Conservation (phyloP, 2,113 vertebrate genomes). For the Prinia subflava region DNA sequence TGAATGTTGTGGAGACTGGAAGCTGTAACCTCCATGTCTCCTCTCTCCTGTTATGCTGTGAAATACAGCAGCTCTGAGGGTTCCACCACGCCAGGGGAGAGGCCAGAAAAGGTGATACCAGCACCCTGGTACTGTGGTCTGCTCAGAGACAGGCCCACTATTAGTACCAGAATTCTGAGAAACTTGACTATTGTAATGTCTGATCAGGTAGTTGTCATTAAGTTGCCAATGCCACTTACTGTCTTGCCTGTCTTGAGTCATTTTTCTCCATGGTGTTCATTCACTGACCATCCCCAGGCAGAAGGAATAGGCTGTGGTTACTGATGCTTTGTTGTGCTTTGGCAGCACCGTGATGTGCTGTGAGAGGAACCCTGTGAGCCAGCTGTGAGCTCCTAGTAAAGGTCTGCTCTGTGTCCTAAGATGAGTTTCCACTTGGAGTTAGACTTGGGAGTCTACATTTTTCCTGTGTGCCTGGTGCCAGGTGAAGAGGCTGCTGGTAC, state of each 20-base stretch:
- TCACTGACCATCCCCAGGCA: background rate
- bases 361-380: background rate
- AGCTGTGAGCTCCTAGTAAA: rapidly evolving
- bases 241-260: background rate
- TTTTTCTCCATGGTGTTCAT: rapidly evolving
- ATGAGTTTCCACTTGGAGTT: background rate
- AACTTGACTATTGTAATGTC: background rate
- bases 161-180: background rate
- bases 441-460: background rate
- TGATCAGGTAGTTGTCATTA: background rate
- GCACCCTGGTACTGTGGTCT: background rate
- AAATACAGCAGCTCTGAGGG: background rate
- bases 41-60: background rate
- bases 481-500: background rate
- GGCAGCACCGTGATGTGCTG: background rate
- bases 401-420: background rate
- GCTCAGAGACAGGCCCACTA: background rate
- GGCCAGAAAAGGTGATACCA: background rate
- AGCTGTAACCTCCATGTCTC: background rate
- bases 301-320: background rate
- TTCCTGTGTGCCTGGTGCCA: background rate
- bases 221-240: background rate
- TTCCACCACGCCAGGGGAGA: background rate
- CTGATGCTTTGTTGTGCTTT: background rate
- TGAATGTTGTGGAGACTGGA: background rate